Evolutionary conservation across 2,797 vertebrate species (phyloP).

Genomic region (Pteropus rufus): DNA sequence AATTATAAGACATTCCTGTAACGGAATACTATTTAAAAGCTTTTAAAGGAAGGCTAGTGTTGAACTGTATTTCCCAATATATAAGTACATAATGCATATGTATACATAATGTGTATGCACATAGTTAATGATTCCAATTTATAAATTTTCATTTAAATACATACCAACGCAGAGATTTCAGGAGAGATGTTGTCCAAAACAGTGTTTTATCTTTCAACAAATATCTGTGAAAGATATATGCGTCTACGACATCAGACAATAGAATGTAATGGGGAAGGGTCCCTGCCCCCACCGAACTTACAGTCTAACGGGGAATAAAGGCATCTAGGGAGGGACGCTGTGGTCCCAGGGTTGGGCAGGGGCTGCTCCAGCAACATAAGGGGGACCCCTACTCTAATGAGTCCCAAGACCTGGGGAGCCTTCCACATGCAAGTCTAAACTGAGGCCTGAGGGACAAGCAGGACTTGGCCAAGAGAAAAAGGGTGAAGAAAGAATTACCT

Average conservation of each 20-base stretch:
- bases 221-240: background rate
- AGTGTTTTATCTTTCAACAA: background rate
- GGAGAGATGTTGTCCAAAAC: background rate
- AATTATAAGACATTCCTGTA: background rate
- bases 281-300: background rate
- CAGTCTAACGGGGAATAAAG: background rate
- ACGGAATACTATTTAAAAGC: background rate
- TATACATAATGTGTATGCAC: background rate
- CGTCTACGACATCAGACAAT: background rate
- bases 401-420: background rate
- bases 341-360: background rate
- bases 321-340: rapidly evolving
- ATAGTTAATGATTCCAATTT: background rate
- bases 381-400: rapidly evolving
- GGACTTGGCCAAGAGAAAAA: background rate
- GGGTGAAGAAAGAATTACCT: background rate
- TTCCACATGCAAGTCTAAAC: background rate
- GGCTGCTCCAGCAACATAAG: background rate
- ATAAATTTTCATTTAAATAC: background rate
- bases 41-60: background rate
- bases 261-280: background rate
- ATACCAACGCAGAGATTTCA: background rate
- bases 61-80: background rate
- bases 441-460: background rate
- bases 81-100: background rate